phyloP scores from a whole-genome alignment of 1,140 invertebrate species.

The Thaumatotibia leucotreta region DNA sequence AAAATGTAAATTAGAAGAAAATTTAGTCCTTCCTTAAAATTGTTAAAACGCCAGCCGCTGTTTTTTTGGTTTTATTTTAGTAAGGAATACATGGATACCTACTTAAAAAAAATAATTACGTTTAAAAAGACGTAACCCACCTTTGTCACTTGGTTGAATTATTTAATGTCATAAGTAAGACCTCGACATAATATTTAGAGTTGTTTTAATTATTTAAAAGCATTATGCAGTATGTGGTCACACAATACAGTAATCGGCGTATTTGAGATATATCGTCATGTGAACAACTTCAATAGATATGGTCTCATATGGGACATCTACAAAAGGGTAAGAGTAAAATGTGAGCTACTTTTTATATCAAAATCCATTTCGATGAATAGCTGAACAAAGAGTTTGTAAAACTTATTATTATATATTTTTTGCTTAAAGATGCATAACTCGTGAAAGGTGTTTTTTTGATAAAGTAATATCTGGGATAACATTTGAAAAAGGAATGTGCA shows the following conservation, averaged over 20 bases:
- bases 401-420: slow-evolving; percentile 45
- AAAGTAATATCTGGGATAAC: slow-evolving; percentile 45
- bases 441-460: slow-evolving; percentile 54
- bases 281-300: neutral
- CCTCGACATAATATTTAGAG: no score
- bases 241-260: no score
- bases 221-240: no score
- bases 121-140: no score
- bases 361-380: slow-evolving; percentile 29
- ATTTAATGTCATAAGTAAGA: no score
- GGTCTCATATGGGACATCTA: neutral
- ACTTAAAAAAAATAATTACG: neutral
- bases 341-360: slow-evolving; percentile 29
- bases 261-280: no score
- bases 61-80: neutral
- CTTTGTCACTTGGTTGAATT: no score
- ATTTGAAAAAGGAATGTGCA: slow-evolving; percentile 58
- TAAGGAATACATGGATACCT: no score
- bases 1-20: slow-evolving; percentile 57
- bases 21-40: slow-evolving; percentile 15
- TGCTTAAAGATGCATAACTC: slow-evolving; percentile 47
- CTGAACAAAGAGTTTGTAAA: slow-evolving; percentile 43
- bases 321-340: neutral
- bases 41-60: neutral
- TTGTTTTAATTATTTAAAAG: no score